Evolutionary conservation across 2,113 vertebrate genomes (phyloP).

Genomic region (Macroglossus sobrinus): DNA sequence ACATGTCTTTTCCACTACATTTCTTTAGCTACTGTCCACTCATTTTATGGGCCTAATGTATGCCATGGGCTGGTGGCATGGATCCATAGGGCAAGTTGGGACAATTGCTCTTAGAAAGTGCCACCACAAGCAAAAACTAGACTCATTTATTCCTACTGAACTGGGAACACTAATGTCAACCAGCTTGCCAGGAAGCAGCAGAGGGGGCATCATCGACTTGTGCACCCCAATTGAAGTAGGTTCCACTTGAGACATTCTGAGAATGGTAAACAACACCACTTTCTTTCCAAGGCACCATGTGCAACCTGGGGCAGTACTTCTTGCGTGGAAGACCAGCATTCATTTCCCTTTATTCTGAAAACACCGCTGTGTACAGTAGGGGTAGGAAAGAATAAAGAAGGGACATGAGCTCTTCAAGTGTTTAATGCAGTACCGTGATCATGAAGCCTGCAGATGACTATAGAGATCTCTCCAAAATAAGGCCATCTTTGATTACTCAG

Average conservation of each 20-base stretch:
- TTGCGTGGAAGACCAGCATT: background rate
- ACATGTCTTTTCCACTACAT: too few relatives aligned
- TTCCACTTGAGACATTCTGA: background rate
- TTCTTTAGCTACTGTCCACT: too few relatives aligned
- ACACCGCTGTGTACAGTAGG: background rate
- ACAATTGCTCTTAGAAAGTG: too few relatives aligned
- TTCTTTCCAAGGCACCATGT: background rate
- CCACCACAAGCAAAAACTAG: background rate
- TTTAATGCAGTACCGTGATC: background rate
- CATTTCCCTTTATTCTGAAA: background rate
- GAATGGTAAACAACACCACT: background rate
- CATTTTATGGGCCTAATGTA: background rate
- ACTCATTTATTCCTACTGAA: background rate
- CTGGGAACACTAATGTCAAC: background rate
- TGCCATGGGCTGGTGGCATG: background rate
- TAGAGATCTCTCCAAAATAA: background rate
- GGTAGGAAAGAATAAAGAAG: background rate
- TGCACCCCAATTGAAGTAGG: background rate
- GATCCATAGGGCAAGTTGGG: background rate
- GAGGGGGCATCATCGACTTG: background rate
- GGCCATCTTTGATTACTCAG: background rate
- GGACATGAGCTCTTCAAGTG: background rate
- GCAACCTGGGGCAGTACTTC: background rate
- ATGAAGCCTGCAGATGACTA: background rate
- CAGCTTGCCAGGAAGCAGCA: background rate